Percentiles rank a stretch among this genome's conserved stretches.
These are phyloP conservation scores for Camelus bactrianus DNA, from an alignment of 2,113 vertebrate species.

Conservation along the genomic window DNA sequence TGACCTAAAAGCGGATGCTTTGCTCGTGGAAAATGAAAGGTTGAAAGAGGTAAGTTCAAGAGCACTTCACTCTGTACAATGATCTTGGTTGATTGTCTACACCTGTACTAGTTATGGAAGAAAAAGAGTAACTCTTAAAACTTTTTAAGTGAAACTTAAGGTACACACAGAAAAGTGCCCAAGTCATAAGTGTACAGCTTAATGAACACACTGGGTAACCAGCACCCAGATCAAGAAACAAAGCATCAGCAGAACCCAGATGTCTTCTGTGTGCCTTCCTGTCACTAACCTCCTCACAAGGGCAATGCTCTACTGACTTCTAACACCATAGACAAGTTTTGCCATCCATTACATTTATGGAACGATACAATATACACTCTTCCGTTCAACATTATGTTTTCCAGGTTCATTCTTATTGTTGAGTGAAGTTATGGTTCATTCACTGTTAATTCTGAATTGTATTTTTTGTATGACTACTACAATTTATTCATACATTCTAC, in stretches of 20 bases:
- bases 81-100: background rate
- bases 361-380: background rate
- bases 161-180: background rate
- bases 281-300: background rate
- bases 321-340: background rate
- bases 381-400: background rate
- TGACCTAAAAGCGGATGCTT: constrained; percentile 76
- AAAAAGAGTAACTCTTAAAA: background rate
- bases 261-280: background rate
- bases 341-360: too few species aligned
- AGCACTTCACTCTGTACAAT: background rate
- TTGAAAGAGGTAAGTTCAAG: constrained; percentile 84
- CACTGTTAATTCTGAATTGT: background rate
- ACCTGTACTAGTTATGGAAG: background rate
- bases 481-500: background rate
- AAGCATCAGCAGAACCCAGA: background rate
- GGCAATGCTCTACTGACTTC: background rate
- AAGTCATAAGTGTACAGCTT: background rate
- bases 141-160: background rate
- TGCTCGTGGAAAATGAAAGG: constrained; percentile 84
- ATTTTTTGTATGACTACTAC: background rate
- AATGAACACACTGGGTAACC: background rate
- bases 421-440: background rate
- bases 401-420: background rate
- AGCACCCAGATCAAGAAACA: background rate